Base-by-base conservation (phyloP, 2,797 vertebrate genomes). In the Heteromormyrus szaboi region DNA sequence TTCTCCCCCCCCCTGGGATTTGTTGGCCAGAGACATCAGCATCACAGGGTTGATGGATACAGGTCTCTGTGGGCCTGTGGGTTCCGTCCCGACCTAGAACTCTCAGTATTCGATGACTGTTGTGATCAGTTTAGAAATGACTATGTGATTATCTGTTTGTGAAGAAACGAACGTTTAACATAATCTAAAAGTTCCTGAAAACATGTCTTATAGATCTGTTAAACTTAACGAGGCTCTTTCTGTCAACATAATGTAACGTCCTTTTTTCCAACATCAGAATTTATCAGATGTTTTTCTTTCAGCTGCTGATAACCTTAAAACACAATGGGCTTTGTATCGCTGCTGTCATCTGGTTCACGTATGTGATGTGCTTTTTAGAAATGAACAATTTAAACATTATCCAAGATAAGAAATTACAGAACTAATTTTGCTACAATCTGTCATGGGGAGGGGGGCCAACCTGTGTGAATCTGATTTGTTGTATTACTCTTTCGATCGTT, bases 351-450 rank as follows among this genome's bases (percentile, higher is more conserved):
- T n/a, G 41, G 17, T 46, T 81, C 76, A 46, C 6, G 7, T 46
- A n/a, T 81, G 41, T 11, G 41, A 81, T 46, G 17, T 81, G 76
- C 76, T 81, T 33, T 72, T 72, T 72, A 72, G 41, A 19, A 81
- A 44, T 81, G 37, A 81, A 81, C 37, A 81, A 81, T 81, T 46
- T n/a, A 81, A 81, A 41, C 17, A 6, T 72, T 46, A 81, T 46
- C 41, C 41, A n/a, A 81, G 76, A 81, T 81, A 81, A 81, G 76
- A 81, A 81, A 81, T 81, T 46, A n/a, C 41, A 81, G 76, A 81
- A 81, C 37, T 9, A 81, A 19, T 19, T 46, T 6, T 11, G 19
- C 41, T 81, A 46, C 37, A 46, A 46, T 44, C 17, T 79, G 76
- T 9, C 2, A 33, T 19, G 8, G 41, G 17, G 6, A 17, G 72